Conservation (phyloP, 2,888 invertebrate species). For the Spicauda simplicius region DNA sequence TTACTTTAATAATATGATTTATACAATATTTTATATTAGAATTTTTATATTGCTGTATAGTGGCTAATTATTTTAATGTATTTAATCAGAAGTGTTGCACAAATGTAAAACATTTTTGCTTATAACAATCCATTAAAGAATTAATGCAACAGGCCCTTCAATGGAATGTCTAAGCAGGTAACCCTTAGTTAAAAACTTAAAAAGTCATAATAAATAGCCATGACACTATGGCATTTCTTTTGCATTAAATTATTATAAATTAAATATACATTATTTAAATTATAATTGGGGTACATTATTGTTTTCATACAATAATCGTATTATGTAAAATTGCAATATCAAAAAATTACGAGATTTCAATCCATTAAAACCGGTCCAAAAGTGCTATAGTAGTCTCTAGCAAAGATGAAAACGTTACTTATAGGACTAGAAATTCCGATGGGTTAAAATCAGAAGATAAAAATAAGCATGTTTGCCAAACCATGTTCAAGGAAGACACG, state of each 20-base stretch:
- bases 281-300: background rate
- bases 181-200: constrained; percentile 4
- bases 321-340: background rate
- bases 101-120: constrained; percentile 4
- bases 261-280: background rate
- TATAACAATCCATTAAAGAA: constrained; percentile 12
- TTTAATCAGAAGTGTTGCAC: background rate
- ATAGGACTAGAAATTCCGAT: constrained; percentile 27
- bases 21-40: background rate
- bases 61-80: background rate
- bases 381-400: background rate
- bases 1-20: too few species aligned
- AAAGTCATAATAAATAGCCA: constrained; percentile 5
- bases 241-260: background rate
- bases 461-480: too few species aligned
- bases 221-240: background rate
- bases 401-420: constrained; percentile 7
- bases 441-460: background rate
- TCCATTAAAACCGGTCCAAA: background rate
- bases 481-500: too few species aligned
- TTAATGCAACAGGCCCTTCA: constrained; percentile 1
- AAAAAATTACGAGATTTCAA: background rate
- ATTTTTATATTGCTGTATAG: background rate
- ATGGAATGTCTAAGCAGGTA: constrained; percentile 16
- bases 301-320: background rate